Base-by-base conservation (phyloP, 2,888 invertebrate genomes). In the Fabriciana adippe region DNA sequence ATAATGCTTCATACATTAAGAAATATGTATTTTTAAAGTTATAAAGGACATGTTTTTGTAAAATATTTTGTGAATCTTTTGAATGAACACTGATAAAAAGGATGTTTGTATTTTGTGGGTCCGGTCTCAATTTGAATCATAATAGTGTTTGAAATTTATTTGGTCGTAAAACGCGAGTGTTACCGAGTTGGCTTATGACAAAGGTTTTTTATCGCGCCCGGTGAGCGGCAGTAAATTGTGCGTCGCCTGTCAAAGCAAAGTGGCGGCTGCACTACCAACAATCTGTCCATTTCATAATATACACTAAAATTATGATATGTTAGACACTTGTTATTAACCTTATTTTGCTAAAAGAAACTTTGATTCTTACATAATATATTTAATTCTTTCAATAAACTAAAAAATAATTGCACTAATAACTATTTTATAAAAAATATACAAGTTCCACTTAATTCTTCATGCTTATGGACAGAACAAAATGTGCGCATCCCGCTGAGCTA, bases 111-210 rank as follows among this genome's bases (percentile, higher is more conserved):
- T 86, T 84, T 85, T 84, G 87, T 86, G 88, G 86, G 88, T 85
- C 86, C 85, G 78, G 80, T 79, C 80, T 75, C 82, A 81, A 92
- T 92, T 92, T 92, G 90, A 92, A 92, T 92, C 84, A 92, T 91
- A 92, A 92, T 92, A 89, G 92, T 89, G 86, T 90, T 90, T 81
- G 83, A 89, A 92, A 92, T 92, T 92, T 92, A 92, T 92, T 90
- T 85, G 88, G 79, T 91, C 91, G 86, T 92, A 92, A 92, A 92
- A 83, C 79, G 78, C 75, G 82, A 83, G 90, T 87, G 89, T 87
- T 87, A 81, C 85, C 82, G 81, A 81, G 83, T 81, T 85, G 82
- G 85, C 81, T 81, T 85, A 87, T 89, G 88, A 90, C 90, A 89
- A 90, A 89, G 85, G 88, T 81, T 86, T 85, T 91, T 90, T 90